Evolutionary conservation across 2,888 invertebrate genomes (phyloP).

Genomic region (Phasia obesa): DNA sequence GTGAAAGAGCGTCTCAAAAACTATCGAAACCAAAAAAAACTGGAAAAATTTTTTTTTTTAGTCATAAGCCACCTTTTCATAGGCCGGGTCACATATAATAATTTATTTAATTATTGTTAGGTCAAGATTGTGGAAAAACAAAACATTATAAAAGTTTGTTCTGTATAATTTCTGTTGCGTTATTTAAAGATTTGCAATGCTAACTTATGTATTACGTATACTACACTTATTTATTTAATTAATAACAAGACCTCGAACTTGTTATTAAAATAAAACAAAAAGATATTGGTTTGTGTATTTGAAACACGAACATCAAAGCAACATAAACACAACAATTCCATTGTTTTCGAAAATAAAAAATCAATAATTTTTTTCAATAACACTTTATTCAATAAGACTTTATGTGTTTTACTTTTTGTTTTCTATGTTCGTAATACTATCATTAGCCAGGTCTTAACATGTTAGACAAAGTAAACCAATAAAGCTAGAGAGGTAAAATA

Average conservation of each 20-base stretch:
- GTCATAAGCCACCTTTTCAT: too few relatives aligned
- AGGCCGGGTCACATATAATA: too few relatives aligned
- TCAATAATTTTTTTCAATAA: constrained; percentile 63
- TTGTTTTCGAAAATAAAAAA: constrained; percentile 24
- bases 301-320: constrained; percentile 5
- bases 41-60: too few relatives aligned
- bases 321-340: constrained; percentile 14
- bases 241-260: constrained; percentile 56
- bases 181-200: constrained; percentile 12
- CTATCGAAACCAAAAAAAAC: too few relatives aligned
- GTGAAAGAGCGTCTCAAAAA: too few relatives aligned
- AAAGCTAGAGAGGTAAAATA: constrained; percentile 9
- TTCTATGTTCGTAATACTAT: constrained; percentile 29
- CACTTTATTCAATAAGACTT: constrained; percentile 56
- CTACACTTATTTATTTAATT: constrained; percentile 32
- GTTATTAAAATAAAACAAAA: too few relatives aligned
- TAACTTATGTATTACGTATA: neutral
- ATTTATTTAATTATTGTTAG: neutral
- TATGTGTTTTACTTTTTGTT: constrained; percentile 13
- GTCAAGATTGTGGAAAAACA: constrained; percentile 13
- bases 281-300: constrained; percentile 10
- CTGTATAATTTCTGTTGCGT: neutral
- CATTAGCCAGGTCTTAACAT: constrained; percentile 57
- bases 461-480: constrained; percentile 13
- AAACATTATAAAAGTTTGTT: neutral